Conservation (phyloP, 2,113 vertebrate genomes). For the Anhinga anhinga region DNA sequence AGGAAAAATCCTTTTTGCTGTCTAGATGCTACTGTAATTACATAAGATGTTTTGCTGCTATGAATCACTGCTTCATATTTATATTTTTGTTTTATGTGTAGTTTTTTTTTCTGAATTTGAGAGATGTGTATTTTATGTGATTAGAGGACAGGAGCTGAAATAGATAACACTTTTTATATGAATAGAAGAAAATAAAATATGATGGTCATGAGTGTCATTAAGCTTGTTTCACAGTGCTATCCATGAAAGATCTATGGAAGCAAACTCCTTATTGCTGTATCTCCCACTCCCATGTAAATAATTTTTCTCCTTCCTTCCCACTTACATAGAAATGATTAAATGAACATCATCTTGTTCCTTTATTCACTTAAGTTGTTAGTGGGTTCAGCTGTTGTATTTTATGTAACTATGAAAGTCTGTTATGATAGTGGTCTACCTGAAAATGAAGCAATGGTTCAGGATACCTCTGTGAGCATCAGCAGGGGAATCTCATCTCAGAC, state of each 20-base stretch:
- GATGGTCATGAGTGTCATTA: neutral
- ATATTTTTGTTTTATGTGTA: neutral
- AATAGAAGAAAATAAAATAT: neutral
- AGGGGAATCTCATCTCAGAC: neutral
- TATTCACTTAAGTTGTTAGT: neutral
- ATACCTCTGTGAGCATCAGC: neutral
- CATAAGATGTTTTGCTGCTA: neutral
- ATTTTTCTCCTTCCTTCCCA: neutral
- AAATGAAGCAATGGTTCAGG: neutral
- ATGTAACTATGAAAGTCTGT: neutral
- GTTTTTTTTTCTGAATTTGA: neutral
- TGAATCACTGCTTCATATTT: neutral
- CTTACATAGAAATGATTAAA: neutral
- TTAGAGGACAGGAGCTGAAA: neutral
- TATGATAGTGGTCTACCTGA: neutral
- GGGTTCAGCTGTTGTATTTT: neutral
- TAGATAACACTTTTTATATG: neutral
- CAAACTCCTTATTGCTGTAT: neutral
- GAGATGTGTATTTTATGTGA: neutral
- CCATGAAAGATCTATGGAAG: neutral
- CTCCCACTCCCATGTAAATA: neutral
- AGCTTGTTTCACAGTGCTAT: neutral
- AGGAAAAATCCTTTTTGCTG: neutral
- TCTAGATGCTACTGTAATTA: neutral
- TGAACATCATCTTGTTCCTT: neutral